These are phyloP conservation scores for Stegophylla sp. DNA, from an alignment of 2,888 invertebrate species.

Conservation along the genomic window DNA sequence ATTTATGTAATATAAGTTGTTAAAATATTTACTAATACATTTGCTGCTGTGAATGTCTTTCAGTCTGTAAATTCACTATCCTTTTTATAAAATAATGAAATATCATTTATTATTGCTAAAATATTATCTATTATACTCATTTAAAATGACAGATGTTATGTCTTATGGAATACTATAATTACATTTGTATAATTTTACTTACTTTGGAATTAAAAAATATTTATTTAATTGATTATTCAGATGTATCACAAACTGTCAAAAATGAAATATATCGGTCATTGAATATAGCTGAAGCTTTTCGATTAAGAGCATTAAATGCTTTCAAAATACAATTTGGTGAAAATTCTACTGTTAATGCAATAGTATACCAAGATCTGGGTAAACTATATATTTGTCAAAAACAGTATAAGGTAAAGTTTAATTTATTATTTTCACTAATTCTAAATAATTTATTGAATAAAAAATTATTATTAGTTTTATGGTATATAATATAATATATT, in stretches of 20 bases:
- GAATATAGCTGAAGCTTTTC: conserved; percentile 81
- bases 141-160: too few species aligned
- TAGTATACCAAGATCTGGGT: conserved; percentile 94
- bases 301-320: conserved; percentile 84
- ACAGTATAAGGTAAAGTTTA: conserved; percentile 72
- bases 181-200: not conserved
- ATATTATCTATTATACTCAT: too few species aligned
- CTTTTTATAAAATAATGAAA: too few species aligned
- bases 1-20: too few species aligned
- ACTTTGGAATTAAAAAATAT: conserved; percentile 9
- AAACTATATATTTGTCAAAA: conserved; percentile 93
- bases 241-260: not conserved
- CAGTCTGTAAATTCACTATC: too few species aligned
- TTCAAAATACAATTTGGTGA: conserved; percentile 86
- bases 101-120: too few species aligned
- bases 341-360: conserved; percentile 92
- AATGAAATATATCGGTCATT: conserved; percentile 71
- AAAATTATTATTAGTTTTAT: too few species aligned
- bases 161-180: too few species aligned
- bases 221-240: conserved; percentile 39
- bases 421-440: not conserved
- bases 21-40: too few species aligned
- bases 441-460: not conserved
- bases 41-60: too few species aligned
- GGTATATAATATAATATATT: not conserved